Conservation (phyloP, 2,888 invertebrate genomes). For the Clitarchus hookeri region DNA sequence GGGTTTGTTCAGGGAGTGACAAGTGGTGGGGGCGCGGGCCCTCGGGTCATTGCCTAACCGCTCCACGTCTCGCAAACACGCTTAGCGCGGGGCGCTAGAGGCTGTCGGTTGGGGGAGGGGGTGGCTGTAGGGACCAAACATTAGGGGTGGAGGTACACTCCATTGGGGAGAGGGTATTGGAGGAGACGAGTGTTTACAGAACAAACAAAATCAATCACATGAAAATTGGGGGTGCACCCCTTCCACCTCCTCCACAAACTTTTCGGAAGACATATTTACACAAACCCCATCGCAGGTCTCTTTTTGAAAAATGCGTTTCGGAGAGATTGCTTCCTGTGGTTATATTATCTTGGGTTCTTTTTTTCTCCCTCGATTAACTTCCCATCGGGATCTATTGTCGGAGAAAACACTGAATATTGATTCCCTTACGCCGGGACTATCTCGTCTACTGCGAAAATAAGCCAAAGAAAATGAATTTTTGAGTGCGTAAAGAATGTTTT, state of each 20-base stretch:
- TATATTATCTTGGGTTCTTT: neutral
- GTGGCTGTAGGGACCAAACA: no score
- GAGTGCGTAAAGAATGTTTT: neutral
- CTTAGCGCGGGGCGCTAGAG: neutral
- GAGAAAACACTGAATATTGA: neutral
- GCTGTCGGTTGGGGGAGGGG: no score
- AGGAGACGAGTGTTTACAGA: neutral
- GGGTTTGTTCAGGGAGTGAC: neutral
- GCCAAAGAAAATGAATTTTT: neutral
- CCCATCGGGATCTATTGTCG: neutral
- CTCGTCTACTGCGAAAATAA: neutral
- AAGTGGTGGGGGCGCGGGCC: neutral
- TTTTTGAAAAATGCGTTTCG: neutral
- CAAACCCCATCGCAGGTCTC: neutral
- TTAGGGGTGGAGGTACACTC: neutral
- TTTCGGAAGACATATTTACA: neutral
- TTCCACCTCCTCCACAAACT: neutral
- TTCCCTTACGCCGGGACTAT: neutral
- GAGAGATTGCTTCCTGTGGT: neutral
- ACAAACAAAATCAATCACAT: slow-evolving; percentile 14
- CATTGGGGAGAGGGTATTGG: no score
- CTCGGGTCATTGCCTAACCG: neutral
- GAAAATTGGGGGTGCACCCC: neutral
- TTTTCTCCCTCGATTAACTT: neutral
- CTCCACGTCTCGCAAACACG: neutral